Evolutionary conservation across 2,797 vertebrate species (phyloP), one percentile per base, ranked within the genome.

Genomic region (Protosalanx chinensis): DNA sequence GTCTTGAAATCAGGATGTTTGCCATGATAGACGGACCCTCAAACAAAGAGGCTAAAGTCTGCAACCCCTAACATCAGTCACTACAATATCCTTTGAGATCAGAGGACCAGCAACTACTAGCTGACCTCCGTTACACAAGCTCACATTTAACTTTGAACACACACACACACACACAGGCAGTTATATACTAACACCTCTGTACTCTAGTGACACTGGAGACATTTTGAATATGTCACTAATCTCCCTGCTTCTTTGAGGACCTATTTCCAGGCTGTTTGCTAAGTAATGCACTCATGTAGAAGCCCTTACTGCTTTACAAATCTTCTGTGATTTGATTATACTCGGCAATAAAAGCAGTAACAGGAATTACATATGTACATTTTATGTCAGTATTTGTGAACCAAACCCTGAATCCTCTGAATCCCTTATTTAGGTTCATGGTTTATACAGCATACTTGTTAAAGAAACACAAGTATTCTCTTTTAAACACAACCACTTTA

Each of bases 131-230:
- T 27, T 27, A 27, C 18, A 27, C 41, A 16, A n/a, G 5, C 64
- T 8, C 18, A 65, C 53, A 88, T 67, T 75, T 72, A 85, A 88
- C 84, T 88, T 89, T 87, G 8, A 41, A 53, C 15, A 65, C 72
- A 77, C 41, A 33, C 74, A 58, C 64, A 70, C 20, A 49, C 46
- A 33, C 64, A 59, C 64, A 65, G 59, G 51, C 18, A 27, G 23
- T 27, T 27, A 60, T 5, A 20, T 33, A 33, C 41, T 62, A 46
- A 75, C 81, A 30, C 70, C 3, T 1, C 68, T 57, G 66, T 66
- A 77, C 65, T 64, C 62, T n/a, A 30, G 69, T 62, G 76, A 81
- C 73, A 60, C 72, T 80, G 60, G 71, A 77, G 72, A 58, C 76
- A 76, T 88, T 72, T 71, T 51, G 78, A 73, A 63, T 76, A 81